phyloP scores from a whole-genome alignment of 2,888 invertebrate genomes.

The Pterostichus madidus region DNA sequence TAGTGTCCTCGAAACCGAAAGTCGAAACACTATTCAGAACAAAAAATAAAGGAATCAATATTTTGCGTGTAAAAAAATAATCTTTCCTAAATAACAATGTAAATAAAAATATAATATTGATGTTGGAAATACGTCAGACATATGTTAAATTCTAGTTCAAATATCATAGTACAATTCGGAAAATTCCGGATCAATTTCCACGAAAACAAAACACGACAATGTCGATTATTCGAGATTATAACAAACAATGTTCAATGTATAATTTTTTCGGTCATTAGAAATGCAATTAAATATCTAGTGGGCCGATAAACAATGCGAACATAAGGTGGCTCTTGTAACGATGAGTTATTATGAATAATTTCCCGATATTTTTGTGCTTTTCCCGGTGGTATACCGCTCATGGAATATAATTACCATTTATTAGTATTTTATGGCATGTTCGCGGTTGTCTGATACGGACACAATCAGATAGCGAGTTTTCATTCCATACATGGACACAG shows the following conservation, averaged over 20 bases:
- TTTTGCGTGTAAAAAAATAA: not conserved
- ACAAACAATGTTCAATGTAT: constrained; percentile 42
- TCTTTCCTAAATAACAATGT: not conserved
- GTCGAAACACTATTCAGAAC: not conserved
- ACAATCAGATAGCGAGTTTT: constrained; percentile 42
- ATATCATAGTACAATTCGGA: not conserved
- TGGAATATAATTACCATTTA: constrained; percentile 67
- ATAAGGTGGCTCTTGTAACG: constrained; percentile 52
- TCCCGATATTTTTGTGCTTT: constrained; percentile 58
- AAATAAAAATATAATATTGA: constrained; percentile 9
- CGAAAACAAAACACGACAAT: constrained; percentile 16
- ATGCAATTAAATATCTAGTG: constrained; percentile 57
- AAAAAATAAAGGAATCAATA: not conserved
- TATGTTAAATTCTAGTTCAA: not conserved
- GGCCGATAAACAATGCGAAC: constrained; percentile 55
- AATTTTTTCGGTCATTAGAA: constrained; percentile 57
- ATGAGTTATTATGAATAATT: constrained; percentile 62
- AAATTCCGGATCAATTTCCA: not conserved
- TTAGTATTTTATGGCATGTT: constrained; percentile 66
- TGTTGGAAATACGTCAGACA: not conserved
- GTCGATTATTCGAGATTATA: constrained; percentile 41
- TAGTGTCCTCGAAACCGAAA: not conserved
- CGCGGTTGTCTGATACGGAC: constrained; percentile 59
- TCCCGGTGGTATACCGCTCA: constrained; percentile 45
- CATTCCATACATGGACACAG: constrained; percentile 35